A percentile compares a stretch with the other conserved stretches of the same genome.
phyloP scores from a whole-genome alignment of 2,113 vertebrate genomes.

The Urocolius indicus region DNA sequence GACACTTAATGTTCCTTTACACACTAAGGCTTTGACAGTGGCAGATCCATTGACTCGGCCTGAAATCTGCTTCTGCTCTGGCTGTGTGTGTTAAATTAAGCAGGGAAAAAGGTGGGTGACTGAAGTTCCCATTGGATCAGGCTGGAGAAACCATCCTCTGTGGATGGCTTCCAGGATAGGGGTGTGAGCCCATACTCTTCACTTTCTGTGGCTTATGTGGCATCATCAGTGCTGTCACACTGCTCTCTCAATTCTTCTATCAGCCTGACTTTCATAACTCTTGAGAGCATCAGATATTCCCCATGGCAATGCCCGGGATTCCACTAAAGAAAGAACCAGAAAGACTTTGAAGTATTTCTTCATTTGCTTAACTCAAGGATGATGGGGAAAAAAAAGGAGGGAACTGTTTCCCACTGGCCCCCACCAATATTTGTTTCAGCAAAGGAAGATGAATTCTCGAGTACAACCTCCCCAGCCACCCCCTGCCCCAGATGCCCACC shows the following conservation, averaged over 20 bases:
- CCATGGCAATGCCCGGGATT: not conserved
- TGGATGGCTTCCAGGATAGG: not conserved
- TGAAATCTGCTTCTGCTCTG: not conserved
- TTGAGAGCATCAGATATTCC: not conserved
- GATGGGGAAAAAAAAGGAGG: fast-evolving
- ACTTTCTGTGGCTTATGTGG: not conserved
- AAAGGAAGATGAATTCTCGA: not conserved
- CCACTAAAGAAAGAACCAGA: not conserved
- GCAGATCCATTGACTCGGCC: not conserved
- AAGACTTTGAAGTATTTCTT: not conserved
- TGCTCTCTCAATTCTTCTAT: not conserved
- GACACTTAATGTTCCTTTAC: not conserved
- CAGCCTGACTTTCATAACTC: not conserved
- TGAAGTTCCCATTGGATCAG: not conserved
- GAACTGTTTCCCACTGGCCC: not conserved
- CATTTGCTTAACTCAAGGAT: not conserved
- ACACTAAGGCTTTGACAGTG: not conserved
- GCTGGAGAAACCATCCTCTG: not conserved
- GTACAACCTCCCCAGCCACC: not conserved
- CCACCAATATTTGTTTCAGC: not conserved
- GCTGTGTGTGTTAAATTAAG: not conserved
- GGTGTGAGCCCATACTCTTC: not conserved
- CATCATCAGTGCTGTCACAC: not conserved
- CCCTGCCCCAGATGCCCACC: not conserved
- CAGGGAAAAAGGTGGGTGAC: not conserved